These are phyloP conservation scores for Chelon labrosus DNA, from an alignment of 2,797 vertebrate species.

Conservation along the genomic window DNA sequence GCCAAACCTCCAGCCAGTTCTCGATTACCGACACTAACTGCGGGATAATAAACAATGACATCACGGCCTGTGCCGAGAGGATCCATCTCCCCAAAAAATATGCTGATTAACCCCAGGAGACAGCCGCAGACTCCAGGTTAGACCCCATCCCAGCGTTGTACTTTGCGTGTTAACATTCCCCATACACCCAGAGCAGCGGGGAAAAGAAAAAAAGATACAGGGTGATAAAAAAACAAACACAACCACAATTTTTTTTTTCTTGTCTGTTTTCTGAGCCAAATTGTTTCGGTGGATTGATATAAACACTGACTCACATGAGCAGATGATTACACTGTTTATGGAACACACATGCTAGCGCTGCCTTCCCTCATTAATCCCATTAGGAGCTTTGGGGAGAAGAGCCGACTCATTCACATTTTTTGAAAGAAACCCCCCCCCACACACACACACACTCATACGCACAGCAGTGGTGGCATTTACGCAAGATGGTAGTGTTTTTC, in stretches of 20 bases:
- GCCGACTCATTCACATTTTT: conserved; percentile 57
- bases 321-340: conserved; percentile 82
- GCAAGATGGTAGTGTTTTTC: conserved; percentile 56
- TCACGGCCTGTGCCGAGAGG: conserved; percentile 63
- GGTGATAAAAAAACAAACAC: conserved; percentile 69
- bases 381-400: conserved; percentile 67
- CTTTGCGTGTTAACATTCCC: conserved; percentile 52
- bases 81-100: conserved; percentile 72
- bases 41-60: conserved; percentile 84
- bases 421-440: conserved; percentile 24
- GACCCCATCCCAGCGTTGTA: conserved; percentile 44
- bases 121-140: conserved; percentile 47
- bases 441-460: conserved; percentile 15
- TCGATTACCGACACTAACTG: conserved; percentile 68
- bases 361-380: conserved; percentile 83
- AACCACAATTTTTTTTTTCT: conserved; percentile 50
- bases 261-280: conserved; percentile 67
- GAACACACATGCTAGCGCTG: conserved; percentile 73
- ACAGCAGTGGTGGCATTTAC: conserved; percentile 33
- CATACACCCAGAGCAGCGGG: conserved; percentile 37
- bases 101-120: conserved; percentile 85
- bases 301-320: conserved; percentile 80
- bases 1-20: conserved; percentile 61
- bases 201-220: conserved; percentile 17
- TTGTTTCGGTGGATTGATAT: conserved; percentile 75